Evolutionary conservation across 1,140 invertebrate species (phyloP), one percentile per base, ranked within the genome.

Genomic region (Glossosoma conforme): DNA sequence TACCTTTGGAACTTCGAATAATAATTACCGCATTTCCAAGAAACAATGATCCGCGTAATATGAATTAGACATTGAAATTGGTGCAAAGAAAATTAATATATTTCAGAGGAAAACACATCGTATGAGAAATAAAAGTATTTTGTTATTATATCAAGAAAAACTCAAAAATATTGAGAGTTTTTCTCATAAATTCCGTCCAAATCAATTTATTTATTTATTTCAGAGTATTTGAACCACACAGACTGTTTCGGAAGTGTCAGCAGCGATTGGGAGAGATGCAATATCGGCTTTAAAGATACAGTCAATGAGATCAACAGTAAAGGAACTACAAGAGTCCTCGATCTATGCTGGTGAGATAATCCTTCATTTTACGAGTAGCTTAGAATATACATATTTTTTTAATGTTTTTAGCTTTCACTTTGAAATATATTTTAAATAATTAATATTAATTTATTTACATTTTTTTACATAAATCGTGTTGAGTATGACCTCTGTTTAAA

Each of bases 251-350:
- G 33, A 20, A 44, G 51, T 5, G 44, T 53, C 2, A 53, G 22
- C 51, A 47, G 21, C n/a, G 51, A 53, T 30, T 53, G 51, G 51
- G 51, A 53, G 9, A 46, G 51, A 28, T 53, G 51, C 28, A 46
- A 53, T 24, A 17, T 11, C 0, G 17, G 35, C 18, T 53, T 32
- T 14, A 37, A 41, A 14, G 36, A 46, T 10, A 32, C 44, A 0
- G 44, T 47, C 8, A 11, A 28, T 2, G 44, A 53, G 1, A 33
- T 47, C 25, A 53, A 36, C 9, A 17, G 41, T 4, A 46, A 35
- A 13, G 44, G 32, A 6, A 42, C 44, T 14, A 36, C 46, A 10
- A 32, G 35, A 10, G 47, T 44, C 24, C 24, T 47, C 2, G 51
- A 53, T 30, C 9, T 47, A 11, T 53, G 51, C 21, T 53, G 51